Evolutionary conservation across 2,888 invertebrate genomes (phyloP).

Genomic region (Aphodius granarius): DNA sequence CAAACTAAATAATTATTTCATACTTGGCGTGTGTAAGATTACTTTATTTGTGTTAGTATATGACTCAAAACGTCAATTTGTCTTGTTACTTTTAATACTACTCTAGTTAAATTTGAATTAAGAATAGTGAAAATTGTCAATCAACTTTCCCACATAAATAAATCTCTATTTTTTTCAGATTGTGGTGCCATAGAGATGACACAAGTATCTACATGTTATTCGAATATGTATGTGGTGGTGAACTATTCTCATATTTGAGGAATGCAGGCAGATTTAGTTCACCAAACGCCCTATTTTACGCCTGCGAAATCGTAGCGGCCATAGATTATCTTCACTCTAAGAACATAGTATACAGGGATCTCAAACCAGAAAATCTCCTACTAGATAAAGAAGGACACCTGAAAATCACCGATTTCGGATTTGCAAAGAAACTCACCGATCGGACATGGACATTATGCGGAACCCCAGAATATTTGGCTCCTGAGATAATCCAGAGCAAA

Average conservation of each 20-base stretch:
- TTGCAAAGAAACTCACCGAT: conserved; percentile 92
- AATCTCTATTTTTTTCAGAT: conserved; percentile 62
- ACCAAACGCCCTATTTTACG: conserved; percentile 87
- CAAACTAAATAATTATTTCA: too few species aligned
- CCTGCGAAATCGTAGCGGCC: conserved; percentile 91
- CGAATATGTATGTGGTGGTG: conserved; percentile 96
- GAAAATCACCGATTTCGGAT: conserved; percentile 98
- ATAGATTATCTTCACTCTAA: conserved; percentile 91
- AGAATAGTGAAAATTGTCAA: too few species aligned
- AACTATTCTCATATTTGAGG: conserved; percentile 93
- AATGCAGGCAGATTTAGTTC: conserved; percentile 89
- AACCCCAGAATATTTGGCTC: conserved; percentile 96
- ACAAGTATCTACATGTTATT: conserved; percentile 95
- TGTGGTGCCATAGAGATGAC: conserved; percentile 90
- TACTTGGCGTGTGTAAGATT: too few species aligned
- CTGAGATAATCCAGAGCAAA: conserved; percentile 96
- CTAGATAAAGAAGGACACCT: conserved; percentile 92
- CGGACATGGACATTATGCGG: conserved; percentile 97
- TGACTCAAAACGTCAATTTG: too few species aligned
- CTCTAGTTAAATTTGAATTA: too few species aligned
- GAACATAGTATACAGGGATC: conserved; percentile 84
- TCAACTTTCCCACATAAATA: background rate
- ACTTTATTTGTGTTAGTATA: too few species aligned
- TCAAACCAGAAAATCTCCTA: conserved; percentile 94
- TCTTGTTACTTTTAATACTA: too few species aligned